Evolutionary conservation across 2,888 invertebrate genomes (phyloP).

Genomic region (Lepas anatifera): DNA sequence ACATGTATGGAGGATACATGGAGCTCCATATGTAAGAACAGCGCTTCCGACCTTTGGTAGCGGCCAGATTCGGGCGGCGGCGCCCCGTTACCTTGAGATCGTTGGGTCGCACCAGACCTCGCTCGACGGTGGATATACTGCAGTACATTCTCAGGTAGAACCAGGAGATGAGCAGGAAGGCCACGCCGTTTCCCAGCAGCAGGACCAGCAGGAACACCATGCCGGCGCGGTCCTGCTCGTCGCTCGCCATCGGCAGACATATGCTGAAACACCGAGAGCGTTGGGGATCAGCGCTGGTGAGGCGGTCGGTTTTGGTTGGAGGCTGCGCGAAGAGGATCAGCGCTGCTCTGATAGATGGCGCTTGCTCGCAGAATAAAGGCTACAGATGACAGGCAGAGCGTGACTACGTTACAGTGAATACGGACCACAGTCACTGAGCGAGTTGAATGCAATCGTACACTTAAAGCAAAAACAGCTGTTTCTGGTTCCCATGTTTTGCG

Average conservation of each 20-base stretch:
- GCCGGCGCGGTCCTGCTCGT: slow-evolving; percentile 46
- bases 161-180: slow-evolving; percentile 67
- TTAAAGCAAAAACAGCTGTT: no score
- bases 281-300: no score
- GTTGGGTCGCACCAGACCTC: slow-evolving; percentile 61
- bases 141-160: slow-evolving; percentile 79
- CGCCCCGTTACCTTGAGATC: slow-evolving; percentile 30
- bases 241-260: slow-evolving; percentile 73
- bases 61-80: no score
- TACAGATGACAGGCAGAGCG: slow-evolving; percentile 26
- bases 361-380: not conserved
- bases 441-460: no score
- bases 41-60: no score
- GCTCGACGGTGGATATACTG: slow-evolving; percentile 50
- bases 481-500: no score
- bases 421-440: no score
- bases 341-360: not conserved
- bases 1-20: no score
- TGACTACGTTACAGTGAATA: not conserved
- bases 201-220: slow-evolving; percentile 59
- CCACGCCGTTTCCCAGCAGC: slow-evolving; percentile 61
- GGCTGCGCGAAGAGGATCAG: no score
- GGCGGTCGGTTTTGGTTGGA: no score
- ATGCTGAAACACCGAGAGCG: slow-evolving; percentile 49
- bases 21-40: no score